phyloP scores from a whole-genome alignment of 2,113 vertebrate species.

The Hippopotamus amphibius region DNA sequence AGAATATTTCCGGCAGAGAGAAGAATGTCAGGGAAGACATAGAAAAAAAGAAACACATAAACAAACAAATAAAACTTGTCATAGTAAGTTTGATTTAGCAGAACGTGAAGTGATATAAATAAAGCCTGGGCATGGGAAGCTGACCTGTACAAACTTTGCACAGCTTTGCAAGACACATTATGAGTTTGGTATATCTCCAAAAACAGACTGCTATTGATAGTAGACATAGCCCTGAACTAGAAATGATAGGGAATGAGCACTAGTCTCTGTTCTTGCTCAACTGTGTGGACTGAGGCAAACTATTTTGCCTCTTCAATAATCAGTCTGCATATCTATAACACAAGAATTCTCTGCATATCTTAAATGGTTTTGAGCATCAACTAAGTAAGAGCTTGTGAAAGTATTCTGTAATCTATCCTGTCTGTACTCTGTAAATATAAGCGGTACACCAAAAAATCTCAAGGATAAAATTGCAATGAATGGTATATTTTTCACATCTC shows the following conservation, averaged over 20 bases:
- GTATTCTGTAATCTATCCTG: neutral
- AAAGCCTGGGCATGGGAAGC: neutral
- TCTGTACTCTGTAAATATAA: neutral
- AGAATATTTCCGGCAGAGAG: neutral
- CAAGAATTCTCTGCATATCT: neutral
- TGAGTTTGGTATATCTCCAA: fast-evolving
- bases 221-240: neutral
- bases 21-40: neutral
- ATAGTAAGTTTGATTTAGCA: neutral
- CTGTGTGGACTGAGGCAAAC: neutral
- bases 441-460: neutral
- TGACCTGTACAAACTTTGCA: neutral
- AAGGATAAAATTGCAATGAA: neutral
- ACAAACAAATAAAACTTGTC: neutral
- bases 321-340: neutral
- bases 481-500: neutral
- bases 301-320: neutral
- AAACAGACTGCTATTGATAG: neutral
- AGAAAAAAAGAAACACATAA: neutral
- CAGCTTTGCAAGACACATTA: neutral
- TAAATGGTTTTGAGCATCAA: neutral
- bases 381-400: neutral
- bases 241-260: fast-evolving
- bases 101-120: neutral
- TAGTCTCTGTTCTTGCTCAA: neutral